These are phyloP conservation scores for Hermodice carunculata DNA, from an alignment of 2,888 invertebrate genomes.

Conservation along the genomic window DNA sequence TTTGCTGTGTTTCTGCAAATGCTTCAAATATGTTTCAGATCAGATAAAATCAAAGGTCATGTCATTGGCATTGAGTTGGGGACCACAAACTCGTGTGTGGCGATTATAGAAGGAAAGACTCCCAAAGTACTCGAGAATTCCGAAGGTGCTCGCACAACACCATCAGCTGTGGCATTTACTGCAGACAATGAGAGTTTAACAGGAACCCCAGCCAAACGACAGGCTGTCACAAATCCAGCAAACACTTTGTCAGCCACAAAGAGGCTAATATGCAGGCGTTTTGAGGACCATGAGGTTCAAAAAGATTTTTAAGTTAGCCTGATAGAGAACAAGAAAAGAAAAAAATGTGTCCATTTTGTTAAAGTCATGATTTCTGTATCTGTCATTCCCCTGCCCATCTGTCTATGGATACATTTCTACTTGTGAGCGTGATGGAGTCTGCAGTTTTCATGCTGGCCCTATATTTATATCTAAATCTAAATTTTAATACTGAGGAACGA, in stretches of 20 bases:
- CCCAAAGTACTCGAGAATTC: constrained; percentile 80
- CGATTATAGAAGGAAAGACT: constrained; percentile 99
- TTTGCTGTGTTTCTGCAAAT: too few relatives aligned
- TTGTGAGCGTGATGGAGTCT: too few relatives aligned
- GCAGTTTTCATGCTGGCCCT: too few relatives aligned
- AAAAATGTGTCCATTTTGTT: too few relatives aligned
- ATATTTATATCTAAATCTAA: too few relatives aligned
- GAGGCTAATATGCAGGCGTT: constrained; percentile 93
- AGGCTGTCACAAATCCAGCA: constrained; percentile 96
- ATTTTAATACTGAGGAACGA: too few relatives aligned
- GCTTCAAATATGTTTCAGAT: constrained; percentile 19
- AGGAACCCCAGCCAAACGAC: constrained; percentile 98
- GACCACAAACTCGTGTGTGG: constrained; percentile 99
- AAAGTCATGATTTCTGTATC: too few relatives aligned
- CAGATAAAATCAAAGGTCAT: constrained; percentile 83
- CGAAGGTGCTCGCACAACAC: constrained; percentile 88
- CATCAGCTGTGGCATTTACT: constrained; percentile 96
- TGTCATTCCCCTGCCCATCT: too few relatives aligned
- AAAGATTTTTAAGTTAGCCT: constrained; percentile 95
- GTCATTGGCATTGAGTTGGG: constrained; percentile 99
- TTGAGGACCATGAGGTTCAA: constrained; percentile 95
- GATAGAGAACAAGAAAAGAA: too few relatives aligned
- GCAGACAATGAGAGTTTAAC: constrained; percentile 92
- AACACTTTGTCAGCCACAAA: constrained; percentile 99
- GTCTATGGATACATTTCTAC: too few relatives aligned